Conservation (phyloP, 2,113 vertebrate species). For the Spea multiplicata region DNA sequence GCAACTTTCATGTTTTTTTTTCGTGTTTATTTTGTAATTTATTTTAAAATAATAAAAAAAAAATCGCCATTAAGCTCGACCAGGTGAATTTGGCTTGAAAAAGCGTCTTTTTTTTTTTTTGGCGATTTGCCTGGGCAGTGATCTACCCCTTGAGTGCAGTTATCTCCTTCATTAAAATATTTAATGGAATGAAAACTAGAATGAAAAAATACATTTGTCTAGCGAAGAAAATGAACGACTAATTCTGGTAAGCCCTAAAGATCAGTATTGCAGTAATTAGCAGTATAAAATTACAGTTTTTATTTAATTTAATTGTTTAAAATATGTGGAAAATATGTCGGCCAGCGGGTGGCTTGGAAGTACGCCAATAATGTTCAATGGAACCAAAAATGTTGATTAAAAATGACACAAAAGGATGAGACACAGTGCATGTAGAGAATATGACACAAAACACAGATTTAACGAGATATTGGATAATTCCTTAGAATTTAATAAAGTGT, state of each 20-base stretch:
- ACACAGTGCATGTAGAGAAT: too few relatives aligned
- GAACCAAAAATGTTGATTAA: too few relatives aligned
- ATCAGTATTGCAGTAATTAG: background rate
- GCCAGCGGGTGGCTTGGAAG: too few relatives aligned
- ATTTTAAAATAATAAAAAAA: too few relatives aligned
- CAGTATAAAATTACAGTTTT: background rate
- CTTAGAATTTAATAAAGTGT: too few relatives aligned
- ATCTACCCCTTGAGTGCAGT: background rate
- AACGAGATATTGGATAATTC: too few relatives aligned
- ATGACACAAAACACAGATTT: too few relatives aligned
- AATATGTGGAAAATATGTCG: background rate
- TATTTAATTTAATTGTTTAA: background rate
- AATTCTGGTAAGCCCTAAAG: background rate
- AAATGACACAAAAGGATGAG: too few relatives aligned
- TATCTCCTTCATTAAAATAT: background rate
- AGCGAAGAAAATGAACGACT: too few relatives aligned
- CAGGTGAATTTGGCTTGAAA: background rate
- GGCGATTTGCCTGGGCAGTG: background rate
- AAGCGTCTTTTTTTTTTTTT: background rate
- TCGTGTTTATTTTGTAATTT: too few relatives aligned
- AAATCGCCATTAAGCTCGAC: background rate
- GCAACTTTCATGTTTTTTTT: too few relatives aligned
- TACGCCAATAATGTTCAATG: too few relatives aligned
- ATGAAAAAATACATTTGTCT: background rate
- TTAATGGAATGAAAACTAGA: background rate